phyloP scores from a whole-genome alignment of 1,140 invertebrate species.

The Listronotus bonariensis region DNA sequence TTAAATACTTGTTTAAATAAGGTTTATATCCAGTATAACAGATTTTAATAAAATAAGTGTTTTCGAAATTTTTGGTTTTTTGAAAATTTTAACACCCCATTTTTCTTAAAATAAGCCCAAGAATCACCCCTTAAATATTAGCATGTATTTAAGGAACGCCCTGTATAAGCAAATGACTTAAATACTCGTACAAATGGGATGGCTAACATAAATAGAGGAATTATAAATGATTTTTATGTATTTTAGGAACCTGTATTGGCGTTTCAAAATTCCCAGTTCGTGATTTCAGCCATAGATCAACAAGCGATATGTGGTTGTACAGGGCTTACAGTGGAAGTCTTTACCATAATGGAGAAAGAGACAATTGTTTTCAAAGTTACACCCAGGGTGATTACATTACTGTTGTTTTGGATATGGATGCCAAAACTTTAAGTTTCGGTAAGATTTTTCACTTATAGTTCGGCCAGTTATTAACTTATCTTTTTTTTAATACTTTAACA shows the following conservation, averaged over 20 bases:
- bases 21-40: too few relatives aligned
- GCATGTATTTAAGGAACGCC: too few relatives aligned
- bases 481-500: too few relatives aligned
- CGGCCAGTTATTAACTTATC: not conserved
- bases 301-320: slow-evolving; percentile 73
- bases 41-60: too few relatives aligned
- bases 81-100: too few relatives aligned
- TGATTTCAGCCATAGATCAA: slow-evolving; percentile 68
- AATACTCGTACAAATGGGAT: not conserved
- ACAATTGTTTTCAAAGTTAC: slow-evolving; percentile 61
- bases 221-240: not conserved
- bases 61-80: too few relatives aligned
- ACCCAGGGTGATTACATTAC: slow-evolving; percentile 72
- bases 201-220: too few relatives aligned
- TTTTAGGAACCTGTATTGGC: slow-evolving; percentile 60
- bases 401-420: slow-evolving; percentile 68
- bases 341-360: slow-evolving; percentile 68
- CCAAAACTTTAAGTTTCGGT: slow-evolving; percentile 70
- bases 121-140: too few relatives aligned
- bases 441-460: not conserved
- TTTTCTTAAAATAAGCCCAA: too few relatives aligned
- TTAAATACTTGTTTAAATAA: too few relatives aligned
- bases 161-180: too few relatives aligned
- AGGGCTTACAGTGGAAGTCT: slow-evolving; percentile 71
- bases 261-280: slow-evolving; percentile 66